phyloP scores from a whole-genome alignment of 2,888 invertebrate genomes.

The Horisme vitalbata region DNA sequence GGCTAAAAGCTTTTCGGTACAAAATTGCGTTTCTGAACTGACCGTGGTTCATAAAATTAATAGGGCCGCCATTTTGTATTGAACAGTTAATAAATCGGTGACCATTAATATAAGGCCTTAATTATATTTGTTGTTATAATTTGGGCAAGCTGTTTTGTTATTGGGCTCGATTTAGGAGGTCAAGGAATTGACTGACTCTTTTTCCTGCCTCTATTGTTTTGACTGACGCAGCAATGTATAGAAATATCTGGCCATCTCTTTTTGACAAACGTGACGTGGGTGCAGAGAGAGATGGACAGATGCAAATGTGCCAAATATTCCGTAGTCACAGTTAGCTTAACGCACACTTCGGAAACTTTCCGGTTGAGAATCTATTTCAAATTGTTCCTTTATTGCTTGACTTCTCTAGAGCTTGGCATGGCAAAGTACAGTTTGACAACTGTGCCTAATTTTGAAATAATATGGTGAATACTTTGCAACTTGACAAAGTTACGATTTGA shows the following conservation, averaged over 20 bases:
- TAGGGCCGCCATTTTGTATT: not conserved
- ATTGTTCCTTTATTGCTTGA: constrained; percentile 14
- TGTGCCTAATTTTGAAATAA: no score
- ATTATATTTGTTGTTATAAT: constrained; percentile 32
- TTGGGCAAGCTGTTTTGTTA: constrained; percentile 42
- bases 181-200: constrained; percentile 64
- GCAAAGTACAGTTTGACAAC: no score
- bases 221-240: constrained; percentile 35
- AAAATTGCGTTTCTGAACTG: not conserved
- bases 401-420: no score
- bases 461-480: no score
- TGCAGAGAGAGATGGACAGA: constrained; percentile 42
- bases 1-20: not conserved
- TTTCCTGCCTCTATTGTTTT: constrained; percentile 55
- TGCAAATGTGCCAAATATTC: constrained; percentile 76
- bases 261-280: constrained; percentile 6
- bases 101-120: not conserved
- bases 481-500: no score
- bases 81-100: not conserved
- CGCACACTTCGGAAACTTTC: constrained; percentile 29
- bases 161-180: constrained; percentile 41
- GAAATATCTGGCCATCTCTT: constrained; percentile 19
- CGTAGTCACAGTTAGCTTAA: constrained; percentile 62
- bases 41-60: no score
- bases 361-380: not conserved